Conservation (phyloP, 2,797 vertebrate species). For the Sebastes trivittatus region DNA sequence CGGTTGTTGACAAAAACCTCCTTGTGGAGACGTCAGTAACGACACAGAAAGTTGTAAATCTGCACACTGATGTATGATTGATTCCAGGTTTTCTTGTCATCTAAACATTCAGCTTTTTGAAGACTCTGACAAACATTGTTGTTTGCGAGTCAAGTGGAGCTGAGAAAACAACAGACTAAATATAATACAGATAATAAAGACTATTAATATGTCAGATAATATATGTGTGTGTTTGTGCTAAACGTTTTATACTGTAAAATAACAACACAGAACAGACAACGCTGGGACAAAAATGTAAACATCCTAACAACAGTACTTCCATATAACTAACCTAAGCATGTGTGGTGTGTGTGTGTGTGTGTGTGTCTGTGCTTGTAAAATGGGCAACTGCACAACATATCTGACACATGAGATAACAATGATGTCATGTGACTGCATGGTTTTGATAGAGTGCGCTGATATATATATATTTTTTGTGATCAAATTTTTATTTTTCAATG, state of each 20-base stretch:
- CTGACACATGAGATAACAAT: not conserved
- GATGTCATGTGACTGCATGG: slow-evolving; percentile 1
- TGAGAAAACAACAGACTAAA: not conserved
- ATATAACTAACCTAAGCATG: not conserved
- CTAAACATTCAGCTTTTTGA: not conserved
- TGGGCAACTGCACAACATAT: not conserved
- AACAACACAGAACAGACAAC: not conserved
- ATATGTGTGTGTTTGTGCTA: not conserved
- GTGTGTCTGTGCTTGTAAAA: not conserved
- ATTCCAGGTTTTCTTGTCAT: not conserved
- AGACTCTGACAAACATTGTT: not conserved
- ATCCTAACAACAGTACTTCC: not conserved
- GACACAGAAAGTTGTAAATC: slow-evolving; percentile 9
- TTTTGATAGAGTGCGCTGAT: not conserved
- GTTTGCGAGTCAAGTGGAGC: not conserved
- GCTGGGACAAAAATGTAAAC: not conserved
- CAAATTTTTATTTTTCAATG: too few species aligned
- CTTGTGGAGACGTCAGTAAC: slow-evolving; percentile 1
- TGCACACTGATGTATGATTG: not conserved
- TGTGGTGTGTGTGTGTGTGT: not conserved
- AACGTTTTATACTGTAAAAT: not conserved
- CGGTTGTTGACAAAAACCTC: slow-evolving; percentile 17
- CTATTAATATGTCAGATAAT: not conserved
- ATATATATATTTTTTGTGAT: not conserved
- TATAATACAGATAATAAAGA: not conserved